Conservation (phyloP, 2,797 vertebrate species). For the Sphaeramia orbicularis region DNA sequence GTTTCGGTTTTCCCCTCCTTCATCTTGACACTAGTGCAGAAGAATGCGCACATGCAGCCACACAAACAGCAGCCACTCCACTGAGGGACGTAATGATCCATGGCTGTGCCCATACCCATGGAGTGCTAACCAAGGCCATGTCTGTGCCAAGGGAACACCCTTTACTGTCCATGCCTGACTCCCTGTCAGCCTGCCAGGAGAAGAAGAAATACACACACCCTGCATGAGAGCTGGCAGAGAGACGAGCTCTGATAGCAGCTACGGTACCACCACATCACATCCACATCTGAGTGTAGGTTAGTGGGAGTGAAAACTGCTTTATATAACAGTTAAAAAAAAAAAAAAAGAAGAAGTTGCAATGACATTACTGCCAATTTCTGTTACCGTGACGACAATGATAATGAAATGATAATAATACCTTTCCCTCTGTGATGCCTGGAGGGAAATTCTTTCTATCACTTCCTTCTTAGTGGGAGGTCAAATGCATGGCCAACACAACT, state of each 20-base stretch:
- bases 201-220: conserved; percentile 47
- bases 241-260: conserved; percentile 33
- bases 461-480: conserved; percentile 19
- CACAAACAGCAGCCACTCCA: conserved; percentile 49
- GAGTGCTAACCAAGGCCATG: conserved; percentile 68
- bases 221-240: conserved; percentile 48
- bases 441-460: background rate
- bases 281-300: conserved; percentile 16
- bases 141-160: conserved; percentile 71
- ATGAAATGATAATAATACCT: conserved; percentile 26
- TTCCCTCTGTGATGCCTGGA: conserved; percentile 8
- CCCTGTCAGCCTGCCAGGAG: conserved; percentile 56
- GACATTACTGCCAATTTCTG: conserved; percentile 11
- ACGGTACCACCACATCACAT: conserved; percentile 1
- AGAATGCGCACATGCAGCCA: conserved; percentile 8
- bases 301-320: conserved; percentile 11
- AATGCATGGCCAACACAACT: conserved; percentile 12
- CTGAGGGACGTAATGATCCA: conserved; percentile 81
- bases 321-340: conserved; percentile 9
- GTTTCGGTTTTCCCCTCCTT: conserved; percentile 55
- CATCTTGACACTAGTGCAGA: conserved; percentile 53
- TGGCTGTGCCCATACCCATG: conserved; percentile 69
- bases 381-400: conserved; percentile 16
- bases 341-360: background rate
- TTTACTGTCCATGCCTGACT: conserved; percentile 66